Percentiles rank a stretch among this genome's conserved stretches.
Conservation (phyloP, 2,888 invertebrate genomes). For the Amorpha juglandis region DNA sequence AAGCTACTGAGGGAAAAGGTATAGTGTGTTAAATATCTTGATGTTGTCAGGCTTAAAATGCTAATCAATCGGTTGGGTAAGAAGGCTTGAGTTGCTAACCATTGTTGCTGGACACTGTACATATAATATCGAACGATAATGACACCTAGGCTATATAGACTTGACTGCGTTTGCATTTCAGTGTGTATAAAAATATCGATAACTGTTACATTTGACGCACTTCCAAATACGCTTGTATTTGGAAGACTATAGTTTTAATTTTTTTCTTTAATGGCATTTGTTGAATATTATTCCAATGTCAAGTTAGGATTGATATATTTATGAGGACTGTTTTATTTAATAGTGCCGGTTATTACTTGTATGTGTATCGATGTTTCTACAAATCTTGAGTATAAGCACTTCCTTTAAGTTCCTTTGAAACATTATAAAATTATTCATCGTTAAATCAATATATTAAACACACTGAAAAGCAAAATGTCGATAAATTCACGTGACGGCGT, state of each 20-base stretch:
- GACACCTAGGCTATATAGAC: not conserved
- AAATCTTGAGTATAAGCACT: too few relatives aligned
- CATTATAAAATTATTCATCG: too few relatives aligned
- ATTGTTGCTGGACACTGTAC: slow-evolving; percentile 9
- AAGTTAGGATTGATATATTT: too few relatives aligned
- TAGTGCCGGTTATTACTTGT: too few relatives aligned
- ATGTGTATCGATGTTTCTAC: not conserved
- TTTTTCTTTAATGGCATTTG: too few relatives aligned
- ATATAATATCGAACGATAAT: not conserved
- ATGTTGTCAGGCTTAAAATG: slow-evolving; percentile 49
- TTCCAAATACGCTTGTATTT: too few relatives aligned
- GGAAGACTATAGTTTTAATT: too few relatives aligned
- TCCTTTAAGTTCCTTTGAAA: too few relatives aligned
- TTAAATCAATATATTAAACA: not conserved
- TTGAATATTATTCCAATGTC: too few relatives aligned
- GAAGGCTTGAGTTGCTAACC: slow-evolving; percentile 1
- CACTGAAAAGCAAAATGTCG: slow-evolving; percentile 25
- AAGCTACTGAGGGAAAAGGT: not conserved
- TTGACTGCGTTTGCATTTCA: slow-evolving; percentile 12
- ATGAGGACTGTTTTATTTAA: too few relatives aligned
- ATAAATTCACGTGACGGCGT: slow-evolving; percentile 4
- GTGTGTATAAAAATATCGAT: slow-evolving; percentile 12
- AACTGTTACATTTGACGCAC: not conserved
- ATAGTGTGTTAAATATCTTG: slow-evolving; percentile 36
- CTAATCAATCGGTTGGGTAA: not conserved